These are phyloP conservation scores for Theretra japonica DNA, from an alignment of 2,888 invertebrate species.

Conservation along the genomic window DNA sequence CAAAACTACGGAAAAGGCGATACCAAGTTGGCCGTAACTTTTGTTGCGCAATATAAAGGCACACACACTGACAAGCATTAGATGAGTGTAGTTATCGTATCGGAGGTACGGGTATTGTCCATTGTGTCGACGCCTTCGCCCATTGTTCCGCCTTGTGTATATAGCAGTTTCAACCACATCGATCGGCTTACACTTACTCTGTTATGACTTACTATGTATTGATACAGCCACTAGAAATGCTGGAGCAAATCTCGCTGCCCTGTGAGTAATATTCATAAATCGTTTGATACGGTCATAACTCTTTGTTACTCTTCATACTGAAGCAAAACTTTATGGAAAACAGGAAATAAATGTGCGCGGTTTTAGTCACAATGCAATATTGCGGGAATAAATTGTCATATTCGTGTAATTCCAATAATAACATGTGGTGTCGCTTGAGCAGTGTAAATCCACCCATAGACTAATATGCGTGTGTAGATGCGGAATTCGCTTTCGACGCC, in stretches of 20 bases:
- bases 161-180: constrained; percentile 62
- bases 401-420: constrained; percentile 73
- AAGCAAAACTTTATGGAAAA: constrained; percentile 44
- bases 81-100: constrained; percentile 76
- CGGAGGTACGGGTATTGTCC: constrained; percentile 78
- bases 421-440: constrained; percentile 73
- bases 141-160: constrained; percentile 74
- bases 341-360: constrained; percentile 62
- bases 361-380: constrained; percentile 56
- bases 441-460: constrained; percentile 68
- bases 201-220: constrained; percentile 65
- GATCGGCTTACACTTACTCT: constrained; percentile 66
- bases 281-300: constrained; percentile 42
- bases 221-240: constrained; percentile 52
- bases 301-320: constrained; percentile 40
- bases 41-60: constrained; percentile 65
- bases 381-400: constrained; percentile 71
- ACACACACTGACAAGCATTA: constrained; percentile 68
- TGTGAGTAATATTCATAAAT: constrained; percentile 6
- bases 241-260: constrained; percentile 35
- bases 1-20: not conserved
- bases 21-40: constrained; percentile 41
- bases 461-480: constrained; percentile 52
- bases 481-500: constrained; percentile 72
- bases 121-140: constrained; percentile 77